Evolutionary conservation across 2,888 invertebrate species (phyloP).

Genomic region (Abrostola triplasia): DNA sequence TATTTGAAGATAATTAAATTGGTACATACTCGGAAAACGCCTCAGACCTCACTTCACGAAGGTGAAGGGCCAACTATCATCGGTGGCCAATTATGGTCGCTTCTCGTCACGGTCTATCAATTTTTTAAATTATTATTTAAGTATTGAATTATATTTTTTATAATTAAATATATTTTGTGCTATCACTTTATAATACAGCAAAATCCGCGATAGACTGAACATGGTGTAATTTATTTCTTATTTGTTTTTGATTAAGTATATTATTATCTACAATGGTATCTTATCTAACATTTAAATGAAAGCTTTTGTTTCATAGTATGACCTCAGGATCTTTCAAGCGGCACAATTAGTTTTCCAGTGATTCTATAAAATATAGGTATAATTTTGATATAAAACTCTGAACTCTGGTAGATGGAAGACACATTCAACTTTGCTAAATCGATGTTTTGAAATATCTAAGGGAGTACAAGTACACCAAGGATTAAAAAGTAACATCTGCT

Average conservation of each 20-base stretch:
- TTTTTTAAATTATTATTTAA: too few relatives aligned
- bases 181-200: slow-evolving; percentile 15
- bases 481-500: slow-evolving; percentile 19
- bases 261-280: slow-evolving; percentile 13
- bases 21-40: not conserved
- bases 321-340: slow-evolving; percentile 19
- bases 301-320: slow-evolving; percentile 7
- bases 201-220: slow-evolving; percentile 39
- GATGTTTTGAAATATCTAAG: slow-evolving; percentile 18
- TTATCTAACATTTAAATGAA: slow-evolving; percentile 18
- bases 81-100: too few relatives aligned
- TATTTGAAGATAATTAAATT: slow-evolving; percentile 10
- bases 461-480: slow-evolving; percentile 10
- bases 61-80: too few relatives aligned
- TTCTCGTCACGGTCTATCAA: not conserved
- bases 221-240: slow-evolving; percentile 19
- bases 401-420: slow-evolving; percentile 16
- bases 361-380: slow-evolving; percentile 17
- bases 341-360: slow-evolving; percentile 40
- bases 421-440: slow-evolving; percentile 23
- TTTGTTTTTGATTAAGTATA: slow-evolving; percentile 11
- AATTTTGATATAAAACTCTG: slow-evolving; percentile 12
- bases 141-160: too few relatives aligned
- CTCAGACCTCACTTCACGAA: too few relatives aligned
- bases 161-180: slow-evolving; percentile 9